phyloP scores from a whole-genome alignment of 2,888 invertebrate species.

The Nebria brevicollis region DNA sequence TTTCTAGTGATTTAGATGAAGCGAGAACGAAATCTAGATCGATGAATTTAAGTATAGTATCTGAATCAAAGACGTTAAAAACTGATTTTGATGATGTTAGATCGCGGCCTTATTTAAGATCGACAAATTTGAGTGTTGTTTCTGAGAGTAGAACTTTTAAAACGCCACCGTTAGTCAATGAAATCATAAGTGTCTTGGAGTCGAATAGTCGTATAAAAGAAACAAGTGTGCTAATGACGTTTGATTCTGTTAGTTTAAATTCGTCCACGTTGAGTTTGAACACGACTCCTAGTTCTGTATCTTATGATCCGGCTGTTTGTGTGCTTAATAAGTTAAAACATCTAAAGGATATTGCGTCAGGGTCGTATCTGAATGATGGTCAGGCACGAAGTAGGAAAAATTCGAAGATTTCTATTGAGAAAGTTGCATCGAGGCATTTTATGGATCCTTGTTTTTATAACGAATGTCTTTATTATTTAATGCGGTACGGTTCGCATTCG shows the following conservation, averaged over 20 bases:
- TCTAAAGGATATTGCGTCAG: slow-evolving; percentile 59
- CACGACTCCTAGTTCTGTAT: slow-evolving; percentile 51
- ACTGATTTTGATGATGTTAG: slow-evolving; percentile 59
- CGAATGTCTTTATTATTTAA: slow-evolving; percentile 85
- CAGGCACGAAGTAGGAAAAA: slow-evolving; percentile 40
- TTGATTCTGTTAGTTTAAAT: slow-evolving; percentile 57
- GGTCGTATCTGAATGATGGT: slow-evolving; percentile 27
- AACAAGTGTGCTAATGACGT: slow-evolving; percentile 64
- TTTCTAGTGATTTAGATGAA: slow-evolving; percentile 48
- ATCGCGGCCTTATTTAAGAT: slow-evolving; percentile 25
- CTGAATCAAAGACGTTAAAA: slow-evolving; percentile 66
- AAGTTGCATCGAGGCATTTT: slow-evolving; percentile 49
- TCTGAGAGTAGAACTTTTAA: slow-evolving; percentile 66
- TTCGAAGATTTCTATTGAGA: slow-evolving; percentile 47
- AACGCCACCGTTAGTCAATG: slow-evolving; percentile 75
- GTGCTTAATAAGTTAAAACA: slow-evolving; percentile 63
- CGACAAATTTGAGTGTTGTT: slow-evolving; percentile 53
- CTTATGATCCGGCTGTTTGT: slow-evolving; percentile 65
- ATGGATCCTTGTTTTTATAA: slow-evolving; percentile 72
- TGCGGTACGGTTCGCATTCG: slow-evolving; percentile 80
- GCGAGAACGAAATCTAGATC: slow-evolving; percentile 15
- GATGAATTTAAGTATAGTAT: slow-evolving; percentile 52
- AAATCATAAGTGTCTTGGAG: slow-evolving; percentile 77
- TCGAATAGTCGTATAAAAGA: slow-evolving; percentile 68
- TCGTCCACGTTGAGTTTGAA: slow-evolving; percentile 54